These are phyloP conservation scores for Hemiscyllium ocellatum DNA, from an alignment of 2,113 vertebrate genomes.

Conservation along the genomic window DNA sequence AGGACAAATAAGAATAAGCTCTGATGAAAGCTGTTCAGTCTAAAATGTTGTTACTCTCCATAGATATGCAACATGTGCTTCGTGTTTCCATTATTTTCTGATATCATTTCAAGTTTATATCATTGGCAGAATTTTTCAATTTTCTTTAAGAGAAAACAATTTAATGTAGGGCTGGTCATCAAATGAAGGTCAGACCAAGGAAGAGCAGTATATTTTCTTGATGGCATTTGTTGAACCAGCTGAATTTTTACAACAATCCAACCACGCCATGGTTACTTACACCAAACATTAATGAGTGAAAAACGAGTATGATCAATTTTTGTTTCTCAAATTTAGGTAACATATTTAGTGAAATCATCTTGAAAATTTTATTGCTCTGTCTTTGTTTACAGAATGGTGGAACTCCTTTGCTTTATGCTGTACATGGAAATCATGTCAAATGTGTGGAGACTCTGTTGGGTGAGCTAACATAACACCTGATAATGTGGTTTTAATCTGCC, in stretches of 20 bases:
- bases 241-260: neutral
- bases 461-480: slow-evolving; percentile 51
- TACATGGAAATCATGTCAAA: slow-evolving; percentile 95
- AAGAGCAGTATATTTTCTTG: neutral
- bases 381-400: slow-evolving; percentile 79
- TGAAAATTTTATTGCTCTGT: slow-evolving; percentile 22
- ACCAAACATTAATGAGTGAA: neutral
- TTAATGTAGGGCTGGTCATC: neutral
- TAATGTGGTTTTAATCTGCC: neutral
- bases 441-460: slow-evolving; percentile 92
- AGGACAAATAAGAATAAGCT: neutral
- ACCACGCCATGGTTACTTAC: neutral
- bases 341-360: neutral
- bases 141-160: neutral
- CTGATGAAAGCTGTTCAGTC: neutral
- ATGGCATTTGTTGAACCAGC: neutral
- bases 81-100: neutral
- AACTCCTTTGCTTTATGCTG: slow-evolving; percentile 86
- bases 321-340: neutral
- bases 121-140: neutral
- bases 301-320: neutral
- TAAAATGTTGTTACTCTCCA: neutral
- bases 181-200: neutral
- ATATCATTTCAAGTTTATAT: neutral
- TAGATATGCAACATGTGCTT: neutral